These are phyloP conservation scores for Diphyllodes magnificus DNA, from an alignment of 2,113 vertebrate species.

Conservation along the genomic window DNA sequence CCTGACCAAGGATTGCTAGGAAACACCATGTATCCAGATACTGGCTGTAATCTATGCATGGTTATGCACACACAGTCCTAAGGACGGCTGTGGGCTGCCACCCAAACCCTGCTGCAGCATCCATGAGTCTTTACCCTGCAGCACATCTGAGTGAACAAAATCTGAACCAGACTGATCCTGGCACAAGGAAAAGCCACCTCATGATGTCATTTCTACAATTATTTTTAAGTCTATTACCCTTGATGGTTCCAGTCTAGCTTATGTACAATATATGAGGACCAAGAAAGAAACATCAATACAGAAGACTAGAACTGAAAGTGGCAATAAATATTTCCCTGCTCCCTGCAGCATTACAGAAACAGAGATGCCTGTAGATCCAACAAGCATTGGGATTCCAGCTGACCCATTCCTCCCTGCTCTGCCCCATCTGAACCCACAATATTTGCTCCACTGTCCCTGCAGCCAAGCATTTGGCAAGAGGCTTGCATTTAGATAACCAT, in stretches of 20 bases:
- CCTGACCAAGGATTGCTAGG: neutral
- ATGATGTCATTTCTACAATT: neutral
- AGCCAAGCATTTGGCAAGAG: neutral
- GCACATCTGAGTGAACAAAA: neutral
- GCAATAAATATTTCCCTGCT: neutral
- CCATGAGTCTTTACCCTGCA: neutral
- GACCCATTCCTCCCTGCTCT: neutral
- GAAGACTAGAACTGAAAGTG: neutral
- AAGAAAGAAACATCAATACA: neutral
- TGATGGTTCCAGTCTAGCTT: neutral
- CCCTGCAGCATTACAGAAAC: neutral
- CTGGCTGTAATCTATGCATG: rapidly evolving
- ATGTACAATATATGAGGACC: neutral
- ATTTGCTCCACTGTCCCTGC: neutral
- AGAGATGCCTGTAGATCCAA: neutral
- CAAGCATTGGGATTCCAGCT: neutral
- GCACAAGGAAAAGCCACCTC: neutral
- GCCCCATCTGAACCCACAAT: neutral
- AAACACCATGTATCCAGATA: neutral
- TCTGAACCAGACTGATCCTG: neutral
- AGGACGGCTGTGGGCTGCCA: neutral
- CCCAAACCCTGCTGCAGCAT: neutral
- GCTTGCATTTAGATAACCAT: neutral
- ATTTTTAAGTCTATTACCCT: neutral
- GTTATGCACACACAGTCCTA: neutral